Evolutionary conservation across 2,888 invertebrate genomes (phyloP), one percentile per base, ranked within the genome.

Genomic region (Tiliacea aurago): DNA sequence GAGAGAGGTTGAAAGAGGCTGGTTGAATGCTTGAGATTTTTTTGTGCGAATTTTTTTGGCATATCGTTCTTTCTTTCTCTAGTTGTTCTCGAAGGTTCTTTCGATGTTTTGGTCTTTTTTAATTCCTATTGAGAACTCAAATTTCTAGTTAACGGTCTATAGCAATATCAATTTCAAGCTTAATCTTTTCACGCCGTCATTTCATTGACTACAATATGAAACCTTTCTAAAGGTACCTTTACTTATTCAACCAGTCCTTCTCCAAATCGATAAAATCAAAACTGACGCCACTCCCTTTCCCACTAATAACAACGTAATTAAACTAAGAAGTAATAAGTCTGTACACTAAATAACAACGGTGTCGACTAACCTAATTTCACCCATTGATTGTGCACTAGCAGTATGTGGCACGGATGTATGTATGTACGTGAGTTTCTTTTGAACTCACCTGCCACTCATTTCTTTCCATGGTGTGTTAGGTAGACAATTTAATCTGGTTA

Each of bases 1-100:
- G 91, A 91, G 91, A 93, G 90, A 91, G 91, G 90, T 90, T 89
- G 86, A 78, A 84, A n/a, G n/a, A n/a, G n/a, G 79, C 70, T 69
- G 66, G 74, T 74, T 73, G 76, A 72, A 73, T 63, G 59, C 66
- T 76, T 72, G 37, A 55, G 55, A 66, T 77, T 87, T 87, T 74
- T 89, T 85, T 70, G 69, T 64, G 69, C 41, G 70, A 70, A 58
- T 11, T 73, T 77, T 87, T 85, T 87, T 72, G 43, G 10, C 28
- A 15, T 28, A 28, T 62, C 41, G 55, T 37, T 68, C 43, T 61
- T 83, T 82, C 64, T 65, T 58, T 81, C 15, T 62, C 28, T 65
- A 18, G 43, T 33, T 23, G 6, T 51, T 80, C 61, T 73, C 55
- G 58, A 53, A 61, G 5, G 28, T 66, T 70, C 51, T 53, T 37